phyloP scores from a whole-genome alignment of 2,113 vertebrate genomes.

The Oryctolagus cuniculus region mOryCun1.1 NC_091432.1:111560001-111560500 shows the following conservation, averaged over 20 bases:
- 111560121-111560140: too few species aligned
- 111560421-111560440: background rate
- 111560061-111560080: background rate
- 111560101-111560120: too few species aligned
- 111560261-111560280: too few species aligned
- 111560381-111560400: background rate
- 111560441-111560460: background rate
- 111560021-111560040: background rate
- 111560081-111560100: background rate
- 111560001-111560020: fast-evolving
- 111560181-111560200: background rate
- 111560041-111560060: too few species aligned
- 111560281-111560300: background rate
- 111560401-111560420: too few species aligned
- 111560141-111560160: background rate
- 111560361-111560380: fast-evolving
- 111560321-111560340: background rate
- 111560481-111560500: fast-evolving
- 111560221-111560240: background rate
- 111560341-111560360: background rate
- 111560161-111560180: background rate
- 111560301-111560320: too few species aligned
- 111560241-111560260: too few species aligned
- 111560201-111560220: background rate
- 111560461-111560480: too few species aligned